Percentiles rank a stretch among this genome's conserved stretches.
phyloP scores from a whole-genome alignment of 2,113 vertebrate species.

The Mystacornis crossleyi region DNA sequence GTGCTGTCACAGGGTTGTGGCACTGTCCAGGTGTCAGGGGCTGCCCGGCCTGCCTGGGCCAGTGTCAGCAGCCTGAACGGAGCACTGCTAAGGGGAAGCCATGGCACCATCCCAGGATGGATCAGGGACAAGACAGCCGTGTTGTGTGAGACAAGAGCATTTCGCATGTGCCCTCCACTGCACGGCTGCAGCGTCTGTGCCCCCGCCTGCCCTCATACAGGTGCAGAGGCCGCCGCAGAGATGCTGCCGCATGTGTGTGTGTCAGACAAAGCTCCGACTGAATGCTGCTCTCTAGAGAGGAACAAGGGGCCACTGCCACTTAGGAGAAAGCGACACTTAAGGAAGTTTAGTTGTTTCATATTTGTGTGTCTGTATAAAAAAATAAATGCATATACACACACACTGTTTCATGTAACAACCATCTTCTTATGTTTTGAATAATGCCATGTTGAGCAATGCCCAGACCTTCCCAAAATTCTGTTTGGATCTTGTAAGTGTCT shows the following conservation, averaged over 20 bases:
- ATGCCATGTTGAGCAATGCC: not conserved
- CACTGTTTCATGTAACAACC: not conserved
- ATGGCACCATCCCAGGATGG: not conserved
- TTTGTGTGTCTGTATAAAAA: not conserved
- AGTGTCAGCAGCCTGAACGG: not conserved
- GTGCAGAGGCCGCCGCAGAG: not conserved
- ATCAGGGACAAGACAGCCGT: not conserved
- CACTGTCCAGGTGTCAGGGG: not conserved
- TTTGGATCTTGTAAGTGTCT: not conserved
- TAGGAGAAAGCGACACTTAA: not conserved
- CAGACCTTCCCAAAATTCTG: not conserved
- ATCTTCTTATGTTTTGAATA: not conserved
- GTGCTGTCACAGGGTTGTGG: not conserved
- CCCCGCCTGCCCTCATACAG: not conserved
- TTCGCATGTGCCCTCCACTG: not conserved
- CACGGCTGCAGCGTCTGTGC: not conserved
- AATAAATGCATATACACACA: rapidly evolving
- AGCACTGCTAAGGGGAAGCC: not conserved
- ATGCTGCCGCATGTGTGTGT: not conserved
- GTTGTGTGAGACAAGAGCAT: not conserved
- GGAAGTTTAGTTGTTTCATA: not conserved
- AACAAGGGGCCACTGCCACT: not conserved
- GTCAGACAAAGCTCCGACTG: not conserved
- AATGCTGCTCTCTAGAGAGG: not conserved
- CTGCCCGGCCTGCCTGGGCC: not conserved